These are phyloP conservation scores for Botia kubotai DNA, from an alignment of 2,797 vertebrate species.

Conservation along the genomic window DNA sequence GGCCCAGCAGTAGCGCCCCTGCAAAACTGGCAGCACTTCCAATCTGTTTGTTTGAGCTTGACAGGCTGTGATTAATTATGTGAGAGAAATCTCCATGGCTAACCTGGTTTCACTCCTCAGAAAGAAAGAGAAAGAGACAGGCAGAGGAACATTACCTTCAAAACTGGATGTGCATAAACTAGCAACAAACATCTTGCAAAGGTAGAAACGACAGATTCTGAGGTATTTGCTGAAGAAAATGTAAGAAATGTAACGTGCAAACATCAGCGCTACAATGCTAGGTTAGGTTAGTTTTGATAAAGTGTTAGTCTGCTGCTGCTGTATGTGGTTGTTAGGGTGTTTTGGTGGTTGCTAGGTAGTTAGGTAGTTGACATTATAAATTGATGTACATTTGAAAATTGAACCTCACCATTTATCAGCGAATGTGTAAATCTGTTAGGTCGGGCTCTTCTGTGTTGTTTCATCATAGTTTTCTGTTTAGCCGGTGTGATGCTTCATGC, in stretches of 20 bases:
- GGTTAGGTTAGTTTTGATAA: background rate
- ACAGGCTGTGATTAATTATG: conserved; percentile 57
- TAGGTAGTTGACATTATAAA: too few species aligned
- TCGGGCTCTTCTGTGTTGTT: too few species aligned
- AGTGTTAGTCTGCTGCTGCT: too few species aligned
- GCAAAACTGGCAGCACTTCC: conserved; percentile 34
- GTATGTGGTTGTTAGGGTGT: background rate
- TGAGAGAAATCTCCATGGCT: conserved; percentile 35
- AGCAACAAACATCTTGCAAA: background rate
- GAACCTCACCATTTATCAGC: too few species aligned
- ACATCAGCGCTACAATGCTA: background rate
- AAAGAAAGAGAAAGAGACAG: conserved; percentile 11
- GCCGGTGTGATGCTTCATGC: too few species aligned
- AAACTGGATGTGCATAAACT: background rate
- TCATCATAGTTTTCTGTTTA: too few species aligned
- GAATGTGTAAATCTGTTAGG: too few species aligned
- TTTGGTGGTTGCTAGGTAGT: background rate
- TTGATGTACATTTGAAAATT: background rate
- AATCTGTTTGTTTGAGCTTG: conserved; percentile 48
- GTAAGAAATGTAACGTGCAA: background rate
- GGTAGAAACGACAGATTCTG: background rate
- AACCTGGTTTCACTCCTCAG: conserved; percentile 40
- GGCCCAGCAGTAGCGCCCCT: conserved; percentile 1
- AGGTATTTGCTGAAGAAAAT: background rate
- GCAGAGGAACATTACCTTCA: background rate